phyloP scores from a whole-genome alignment of 2,888 invertebrate species.

The Ceratothoa steindachneri region DNA sequence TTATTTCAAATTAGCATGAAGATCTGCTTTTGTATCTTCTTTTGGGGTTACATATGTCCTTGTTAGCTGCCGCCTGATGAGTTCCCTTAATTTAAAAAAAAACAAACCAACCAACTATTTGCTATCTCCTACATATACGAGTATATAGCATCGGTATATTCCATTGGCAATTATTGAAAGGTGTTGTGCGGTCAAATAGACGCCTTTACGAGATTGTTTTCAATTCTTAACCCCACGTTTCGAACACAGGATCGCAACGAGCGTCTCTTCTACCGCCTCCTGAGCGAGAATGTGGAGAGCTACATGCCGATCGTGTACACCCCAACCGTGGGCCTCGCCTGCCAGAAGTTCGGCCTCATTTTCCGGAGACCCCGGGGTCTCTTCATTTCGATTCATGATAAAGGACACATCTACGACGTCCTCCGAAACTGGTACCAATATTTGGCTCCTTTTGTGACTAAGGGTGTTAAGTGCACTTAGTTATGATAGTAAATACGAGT shows the following conservation, averaged over 20 bases:
- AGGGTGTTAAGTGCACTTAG: background rate
- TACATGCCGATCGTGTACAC: slow-evolving; percentile 99
- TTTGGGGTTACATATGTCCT: too few species aligned
- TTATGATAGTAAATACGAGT: background rate
- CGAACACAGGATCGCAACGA: slow-evolving; percentile 91
- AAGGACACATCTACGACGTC: slow-evolving; percentile 89
- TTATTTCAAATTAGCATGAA: too few species aligned
- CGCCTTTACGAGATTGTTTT: too few species aligned
- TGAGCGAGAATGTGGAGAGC: slow-evolving; percentile 78
- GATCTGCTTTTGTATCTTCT: too few species aligned
- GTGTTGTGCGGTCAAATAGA: too few species aligned
- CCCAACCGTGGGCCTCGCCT: slow-evolving; percentile 94
- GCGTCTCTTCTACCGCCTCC: slow-evolving; percentile 85
- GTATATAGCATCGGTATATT: too few species aligned
- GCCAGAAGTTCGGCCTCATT: slow-evolving; percentile 92
- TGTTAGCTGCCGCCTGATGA: too few species aligned
- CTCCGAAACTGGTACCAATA: slow-evolving; percentile 90
- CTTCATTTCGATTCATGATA: slow-evolving; percentile 93
- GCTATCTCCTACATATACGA: too few species aligned
- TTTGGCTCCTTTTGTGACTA: slow-evolving; percentile 51
- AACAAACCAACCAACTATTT: too few species aligned
- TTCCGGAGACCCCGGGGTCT: slow-evolving; percentile 86
- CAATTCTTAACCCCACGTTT: too few species aligned
- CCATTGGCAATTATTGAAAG: too few species aligned
- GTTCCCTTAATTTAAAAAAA: too few species aligned